phyloP scores from a whole-genome alignment of 2,113 vertebrate species.

The Pteruthius melanotis region DNA sequence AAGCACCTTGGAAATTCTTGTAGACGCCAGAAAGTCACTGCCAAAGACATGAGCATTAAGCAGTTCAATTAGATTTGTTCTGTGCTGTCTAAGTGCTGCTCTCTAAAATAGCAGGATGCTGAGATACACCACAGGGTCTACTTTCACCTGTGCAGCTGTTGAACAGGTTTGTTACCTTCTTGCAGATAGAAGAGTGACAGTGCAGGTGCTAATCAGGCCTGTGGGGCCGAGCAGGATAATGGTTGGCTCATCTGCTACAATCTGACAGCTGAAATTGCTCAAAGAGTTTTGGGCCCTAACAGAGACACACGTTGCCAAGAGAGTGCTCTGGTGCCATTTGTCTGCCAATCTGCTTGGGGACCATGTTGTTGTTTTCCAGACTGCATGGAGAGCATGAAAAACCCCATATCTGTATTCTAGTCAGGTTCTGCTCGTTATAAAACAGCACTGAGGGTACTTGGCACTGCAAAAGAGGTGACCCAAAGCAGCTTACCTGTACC shows the following conservation, averaged over 20 bases:
- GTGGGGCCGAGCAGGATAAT: neutral
- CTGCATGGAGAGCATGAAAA: neutral
- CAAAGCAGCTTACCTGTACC: neutral
- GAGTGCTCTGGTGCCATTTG: neutral
- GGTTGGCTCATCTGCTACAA: constrained; percentile 7
- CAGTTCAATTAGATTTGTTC: neutral
- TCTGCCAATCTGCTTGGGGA: constrained; percentile 40
- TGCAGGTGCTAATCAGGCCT: constrained; percentile 50
- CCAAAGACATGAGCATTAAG: neutral
- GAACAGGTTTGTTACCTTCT: constrained; percentile 18
- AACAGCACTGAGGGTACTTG: neutral
- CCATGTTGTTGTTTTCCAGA: neutral
- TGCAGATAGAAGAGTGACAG: neutral
- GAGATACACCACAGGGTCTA: neutral
- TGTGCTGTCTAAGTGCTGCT: neutral
- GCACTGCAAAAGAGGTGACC: neutral
- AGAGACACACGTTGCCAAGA: constrained; percentile 6
- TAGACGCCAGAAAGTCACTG: neutral
- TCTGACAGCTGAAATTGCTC: constrained; percentile 51
- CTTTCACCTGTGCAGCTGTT: constrained; percentile 1
- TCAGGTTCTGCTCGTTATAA: neutral
- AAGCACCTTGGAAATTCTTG: neutral
- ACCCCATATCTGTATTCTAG: neutral
- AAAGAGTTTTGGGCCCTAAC: neutral
- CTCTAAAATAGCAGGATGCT: neutral